Conservation (phyloP, 2,888 invertebrate species). For the Formica aserva region DNA sequence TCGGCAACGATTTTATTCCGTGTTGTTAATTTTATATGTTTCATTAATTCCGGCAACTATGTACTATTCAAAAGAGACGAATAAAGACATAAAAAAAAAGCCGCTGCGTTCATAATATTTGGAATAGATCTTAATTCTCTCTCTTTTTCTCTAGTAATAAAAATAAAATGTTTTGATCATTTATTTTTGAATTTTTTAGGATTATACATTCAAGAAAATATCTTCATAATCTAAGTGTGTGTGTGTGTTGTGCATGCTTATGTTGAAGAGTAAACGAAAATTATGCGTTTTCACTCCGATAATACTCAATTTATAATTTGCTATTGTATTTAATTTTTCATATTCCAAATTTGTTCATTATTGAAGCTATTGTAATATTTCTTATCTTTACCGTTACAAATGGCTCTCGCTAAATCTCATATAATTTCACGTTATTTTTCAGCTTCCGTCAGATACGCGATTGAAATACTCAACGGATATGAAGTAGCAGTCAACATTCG, state of each 20-base stretch:
- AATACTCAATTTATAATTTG: neutral
- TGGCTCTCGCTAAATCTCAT: neutral
- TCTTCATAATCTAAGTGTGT: neutral
- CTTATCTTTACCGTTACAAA: neutral
- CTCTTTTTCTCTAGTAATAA: neutral
- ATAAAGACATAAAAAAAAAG: neutral
- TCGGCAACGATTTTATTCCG: no score
- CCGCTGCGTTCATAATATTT: neutral
- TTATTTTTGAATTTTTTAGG: no score
- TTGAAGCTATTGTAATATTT: neutral
- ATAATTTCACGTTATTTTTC: neutral
- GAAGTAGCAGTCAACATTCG: neutral
- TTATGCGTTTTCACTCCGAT: neutral
- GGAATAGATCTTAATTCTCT: neutral
- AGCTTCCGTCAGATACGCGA: neutral
- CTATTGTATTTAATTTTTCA: neutral
- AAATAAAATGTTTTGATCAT: neutral
- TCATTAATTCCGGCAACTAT: neutral
- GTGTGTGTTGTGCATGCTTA: no score
- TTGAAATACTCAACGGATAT: neutral
- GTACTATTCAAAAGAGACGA: neutral
- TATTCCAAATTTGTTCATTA: neutral
- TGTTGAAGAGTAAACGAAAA: neutral
- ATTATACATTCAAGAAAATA: neutral
- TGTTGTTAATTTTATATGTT: conserved; percentile 31